phyloP scores from a whole-genome alignment of 2,888 invertebrate species.

The Temnothorax rugatulus region DNA sequence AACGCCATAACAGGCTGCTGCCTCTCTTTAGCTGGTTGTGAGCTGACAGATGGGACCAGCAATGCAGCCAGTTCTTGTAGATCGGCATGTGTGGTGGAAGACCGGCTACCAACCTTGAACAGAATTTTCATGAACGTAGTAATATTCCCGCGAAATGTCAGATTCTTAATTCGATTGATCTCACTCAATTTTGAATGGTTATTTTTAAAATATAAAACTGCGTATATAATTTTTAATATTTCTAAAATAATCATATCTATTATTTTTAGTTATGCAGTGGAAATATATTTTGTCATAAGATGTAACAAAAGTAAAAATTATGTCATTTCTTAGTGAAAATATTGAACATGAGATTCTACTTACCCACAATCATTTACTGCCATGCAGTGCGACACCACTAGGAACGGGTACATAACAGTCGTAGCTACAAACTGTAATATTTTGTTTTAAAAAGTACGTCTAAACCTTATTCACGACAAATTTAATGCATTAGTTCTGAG shows the following conservation, averaged over 20 bases:
- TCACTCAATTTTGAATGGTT: background rate
- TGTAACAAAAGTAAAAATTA: background rate
- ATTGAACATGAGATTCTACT: conserved; percentile 67
- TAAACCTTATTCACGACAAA: background rate
- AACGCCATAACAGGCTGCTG: conserved; percentile 93
- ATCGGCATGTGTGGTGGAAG: conserved; percentile 94
- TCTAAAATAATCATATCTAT: background rate
- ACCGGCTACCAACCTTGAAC: conserved; percentile 91
- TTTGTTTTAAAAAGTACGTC: background rate
- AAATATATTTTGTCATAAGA: background rate
- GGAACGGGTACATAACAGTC: conserved; percentile 96
- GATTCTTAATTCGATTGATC: background rate
- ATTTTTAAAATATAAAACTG: background rate
- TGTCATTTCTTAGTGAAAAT: background rate
- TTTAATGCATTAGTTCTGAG: background rate
- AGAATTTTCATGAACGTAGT: conserved; percentile 36
- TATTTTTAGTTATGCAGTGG: background rate
- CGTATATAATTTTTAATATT: background rate
- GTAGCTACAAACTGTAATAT: conserved; percentile 91
- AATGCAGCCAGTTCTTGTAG: conserved; percentile 93
- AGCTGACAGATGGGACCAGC: conserved; percentile 92
- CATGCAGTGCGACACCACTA: conserved; percentile 97
- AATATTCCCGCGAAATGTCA: conserved; percentile 5
- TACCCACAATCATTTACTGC: conserved; percentile 93
- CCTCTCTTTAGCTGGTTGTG: conserved; percentile 95